Percentiles rank a stretch among this genome's conserved stretches.
phyloP scores from a whole-genome alignment of 2,797 vertebrate species.

The Meriones psammophilus region DNA sequence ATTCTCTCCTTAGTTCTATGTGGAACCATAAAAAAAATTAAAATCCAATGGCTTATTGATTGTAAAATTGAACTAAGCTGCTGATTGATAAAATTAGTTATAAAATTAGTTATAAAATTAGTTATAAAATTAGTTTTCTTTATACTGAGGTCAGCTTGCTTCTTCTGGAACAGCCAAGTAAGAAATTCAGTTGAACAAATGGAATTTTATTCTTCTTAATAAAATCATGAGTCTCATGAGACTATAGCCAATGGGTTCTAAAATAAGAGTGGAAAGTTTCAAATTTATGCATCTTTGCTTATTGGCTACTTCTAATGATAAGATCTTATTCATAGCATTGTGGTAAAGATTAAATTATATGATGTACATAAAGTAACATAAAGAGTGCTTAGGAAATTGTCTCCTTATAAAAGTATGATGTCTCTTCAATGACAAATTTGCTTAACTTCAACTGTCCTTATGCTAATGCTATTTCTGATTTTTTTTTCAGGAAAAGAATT shows the following conservation, averaged over 20 bases:
- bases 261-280: neutral
- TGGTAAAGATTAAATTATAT: neutral
- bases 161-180: neutral
- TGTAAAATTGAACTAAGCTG: neutral
- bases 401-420: neutral
- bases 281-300: neutral
- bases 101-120: no score
- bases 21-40: neutral
- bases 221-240: neutral
- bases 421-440: neutral
- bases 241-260: neutral
- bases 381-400: neutral
- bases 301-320: neutral
- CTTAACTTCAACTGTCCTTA: neutral
- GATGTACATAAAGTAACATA: neutral
- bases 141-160: neutral
- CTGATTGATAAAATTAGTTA: neutral
- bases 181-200: neutral
- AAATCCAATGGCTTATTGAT: conserved; percentile 29
- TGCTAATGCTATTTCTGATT: neutral
- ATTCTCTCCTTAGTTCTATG: neutral
- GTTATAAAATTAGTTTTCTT: conserved; percentile 2
- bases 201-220: conserved; percentile 3
- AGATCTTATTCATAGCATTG: neutral
- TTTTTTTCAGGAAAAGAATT: neutral